Evolutionary conservation across 2,888 invertebrate species (phyloP).

Genomic region (Alloplasta piceator): DNA sequence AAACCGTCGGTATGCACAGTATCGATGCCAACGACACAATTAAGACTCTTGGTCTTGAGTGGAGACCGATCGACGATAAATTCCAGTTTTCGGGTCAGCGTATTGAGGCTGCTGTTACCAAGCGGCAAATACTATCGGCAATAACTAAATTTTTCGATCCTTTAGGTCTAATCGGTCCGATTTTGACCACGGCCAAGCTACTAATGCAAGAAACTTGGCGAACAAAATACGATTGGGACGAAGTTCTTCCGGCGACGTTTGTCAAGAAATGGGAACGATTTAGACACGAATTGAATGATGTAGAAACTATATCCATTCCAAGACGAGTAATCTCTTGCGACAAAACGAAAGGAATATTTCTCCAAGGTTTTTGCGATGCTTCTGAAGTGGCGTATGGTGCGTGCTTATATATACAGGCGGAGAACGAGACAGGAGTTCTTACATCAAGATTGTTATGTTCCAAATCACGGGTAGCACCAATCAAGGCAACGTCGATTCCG

Average conservation of each 20-base stretch:
- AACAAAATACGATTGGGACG: slow-evolving; percentile 41
- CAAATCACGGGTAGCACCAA: slow-evolving; percentile 45
- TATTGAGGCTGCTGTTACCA: slow-evolving; percentile 16
- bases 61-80: slow-evolving; percentile 18
- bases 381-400: slow-evolving; percentile 46
- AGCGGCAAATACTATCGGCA: slow-evolving; percentile 38
- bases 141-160: slow-evolving; percentile 55
- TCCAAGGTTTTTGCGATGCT: slow-evolving; percentile 56
- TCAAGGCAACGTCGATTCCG: slow-evolving; percentile 59
- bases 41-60: slow-evolving; percentile 40
- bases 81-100: slow-evolving; percentile 33
- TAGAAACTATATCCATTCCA: slow-evolving; percentile 26
- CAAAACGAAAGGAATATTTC: not conserved
- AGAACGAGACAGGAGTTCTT: not conserved
- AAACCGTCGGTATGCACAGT: not conserved
- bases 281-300: slow-evolving; percentile 28
- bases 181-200: slow-evolving; percentile 44
- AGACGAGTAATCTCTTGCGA: slow-evolving; percentile 25
- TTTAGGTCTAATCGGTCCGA: slow-evolving; percentile 47
- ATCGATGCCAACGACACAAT: slow-evolving; percentile 43
- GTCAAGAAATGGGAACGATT: too few relatives aligned
- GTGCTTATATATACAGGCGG: slow-evolving; percentile 31
- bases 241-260: slow-evolving; percentile 20
- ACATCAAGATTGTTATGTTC: slow-evolving; percentile 35
- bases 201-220: slow-evolving; percentile 59